Percentiles rank a stretch among this genome's conserved stretches.
Evolutionary conservation across 2,113 vertebrate genomes (phyloP).

Genomic region (Poeciliopsis turrubarensis): DNA sequence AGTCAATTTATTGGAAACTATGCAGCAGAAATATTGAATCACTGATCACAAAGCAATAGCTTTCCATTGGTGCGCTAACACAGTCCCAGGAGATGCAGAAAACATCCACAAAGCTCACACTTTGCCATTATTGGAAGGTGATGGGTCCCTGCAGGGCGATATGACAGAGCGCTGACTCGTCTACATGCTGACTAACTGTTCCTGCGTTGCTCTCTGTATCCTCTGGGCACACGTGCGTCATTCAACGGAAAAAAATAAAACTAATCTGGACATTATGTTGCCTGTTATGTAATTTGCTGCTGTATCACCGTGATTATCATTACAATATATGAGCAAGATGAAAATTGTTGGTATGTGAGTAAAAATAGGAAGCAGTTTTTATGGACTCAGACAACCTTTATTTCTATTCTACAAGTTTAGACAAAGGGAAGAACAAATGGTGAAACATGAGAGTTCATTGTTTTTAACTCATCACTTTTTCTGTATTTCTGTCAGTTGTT

Average conservation of each 20-base stretch:
- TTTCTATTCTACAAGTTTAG: too few species aligned
- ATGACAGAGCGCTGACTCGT: conserved; percentile 18
- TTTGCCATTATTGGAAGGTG: conserved; percentile 33
- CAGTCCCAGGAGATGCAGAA: conserved; percentile 37
- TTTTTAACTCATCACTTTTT: too few species aligned
- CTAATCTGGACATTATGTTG: neutral
- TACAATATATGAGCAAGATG: too few species aligned
- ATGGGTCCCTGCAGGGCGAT: conserved; percentile 28
- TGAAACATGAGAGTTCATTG: too few species aligned
- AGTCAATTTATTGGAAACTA: conserved; percentile 9
- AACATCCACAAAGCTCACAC: conserved; percentile 13
- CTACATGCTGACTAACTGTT: conserved; percentile 41
- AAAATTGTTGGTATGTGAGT: too few species aligned
- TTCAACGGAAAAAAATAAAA: neutral
- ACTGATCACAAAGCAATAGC: conserved; percentile 9
- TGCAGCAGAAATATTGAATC: neutral
- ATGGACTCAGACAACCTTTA: too few species aligned
- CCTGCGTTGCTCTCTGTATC: conserved; percentile 24
- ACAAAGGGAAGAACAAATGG: too few species aligned
- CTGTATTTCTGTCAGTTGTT: too few species aligned
- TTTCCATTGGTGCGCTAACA: conserved; percentile 3
- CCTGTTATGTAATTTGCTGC: neutral
- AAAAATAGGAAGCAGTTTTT: too few species aligned
- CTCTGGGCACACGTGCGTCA: conserved; percentile 30
- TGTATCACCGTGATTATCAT: too few species aligned